Percentiles rank a stretch among this genome's conserved stretches.
These are phyloP conservation scores for Champsocephalus esox DNA, from an alignment of 2,797 vertebrate species.

Conservation along the genomic window DNA sequence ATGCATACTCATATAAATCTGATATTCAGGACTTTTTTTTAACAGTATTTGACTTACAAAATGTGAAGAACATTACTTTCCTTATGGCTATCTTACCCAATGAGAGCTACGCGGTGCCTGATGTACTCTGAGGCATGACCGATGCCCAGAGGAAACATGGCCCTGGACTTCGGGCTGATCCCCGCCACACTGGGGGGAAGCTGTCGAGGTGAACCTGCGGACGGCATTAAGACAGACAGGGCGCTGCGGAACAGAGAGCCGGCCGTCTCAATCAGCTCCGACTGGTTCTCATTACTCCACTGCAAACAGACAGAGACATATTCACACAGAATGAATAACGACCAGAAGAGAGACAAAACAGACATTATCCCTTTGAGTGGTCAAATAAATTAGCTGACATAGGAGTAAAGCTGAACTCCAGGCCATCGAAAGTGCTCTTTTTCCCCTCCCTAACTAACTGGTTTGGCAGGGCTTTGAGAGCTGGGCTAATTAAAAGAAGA, in stretches of 20 bases:
- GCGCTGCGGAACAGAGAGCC: conserved; percentile 88
- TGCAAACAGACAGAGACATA: conserved; percentile 63
- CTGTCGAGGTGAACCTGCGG: conserved; percentile 90
- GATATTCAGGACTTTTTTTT: background rate
- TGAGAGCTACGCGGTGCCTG: conserved; percentile 91
- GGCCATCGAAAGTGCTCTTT: conserved; percentile 61
- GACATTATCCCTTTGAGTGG: conserved; percentile 59
- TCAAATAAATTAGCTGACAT: conserved; percentile 79
- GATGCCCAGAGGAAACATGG: conserved; percentile 93
- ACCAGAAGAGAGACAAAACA: conserved; percentile 66
- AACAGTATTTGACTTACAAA: background rate
- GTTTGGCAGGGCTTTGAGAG: conserved; percentile 73
- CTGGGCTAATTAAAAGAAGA: conserved; percentile 86
- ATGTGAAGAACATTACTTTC: conserved; percentile 3
- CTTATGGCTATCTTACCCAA: conserved; percentile 88
- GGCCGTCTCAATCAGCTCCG: conserved; percentile 91
- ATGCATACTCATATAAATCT: background rate
- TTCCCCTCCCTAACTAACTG: conserved; percentile 73
- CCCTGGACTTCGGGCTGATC: conserved; percentile 89
- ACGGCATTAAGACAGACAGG: conserved; percentile 89
- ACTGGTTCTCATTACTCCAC: conserved; percentile 96
- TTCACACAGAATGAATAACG: conserved; percentile 49
- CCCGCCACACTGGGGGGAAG: conserved; percentile 93
- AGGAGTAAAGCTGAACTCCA: conserved; percentile 67
- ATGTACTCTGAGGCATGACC: conserved; percentile 95